Evolutionary conservation across 2,797 vertebrate species (phyloP).

Genomic region (Lithobates sylvaticus): DNA sequence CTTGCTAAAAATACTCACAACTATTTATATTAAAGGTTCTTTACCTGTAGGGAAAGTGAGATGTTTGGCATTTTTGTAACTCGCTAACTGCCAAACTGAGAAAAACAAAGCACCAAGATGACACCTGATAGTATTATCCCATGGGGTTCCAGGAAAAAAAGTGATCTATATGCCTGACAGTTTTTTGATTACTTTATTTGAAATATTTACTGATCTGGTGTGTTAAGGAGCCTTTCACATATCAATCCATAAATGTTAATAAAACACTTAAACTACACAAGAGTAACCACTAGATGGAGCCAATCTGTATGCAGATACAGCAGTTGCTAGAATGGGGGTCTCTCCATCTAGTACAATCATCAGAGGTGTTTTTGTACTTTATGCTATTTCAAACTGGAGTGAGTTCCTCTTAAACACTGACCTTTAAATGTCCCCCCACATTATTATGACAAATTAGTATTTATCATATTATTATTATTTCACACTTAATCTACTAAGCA

Average conservation of each 20-base stretch:
- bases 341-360: background rate
- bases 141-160: no score
- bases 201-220: no score
- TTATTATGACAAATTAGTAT: conserved; percentile 36
- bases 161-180: no score
- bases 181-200: no score
- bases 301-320: conserved; percentile 1
- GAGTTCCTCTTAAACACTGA: no score
- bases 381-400: background rate
- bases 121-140: background rate
- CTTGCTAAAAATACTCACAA: no score
- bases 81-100: background rate
- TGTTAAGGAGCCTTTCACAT: no score
- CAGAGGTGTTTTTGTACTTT: background rate
- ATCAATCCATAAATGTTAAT: no score
- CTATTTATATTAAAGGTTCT: no score
- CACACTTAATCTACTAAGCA: background rate
- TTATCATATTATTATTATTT: background rate
- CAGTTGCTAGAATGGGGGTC: conserved; percentile 3
- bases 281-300: conserved; percentile 36
- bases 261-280: no score
- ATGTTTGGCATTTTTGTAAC: background rate
- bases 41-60: background rate
- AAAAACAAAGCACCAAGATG: background rate
- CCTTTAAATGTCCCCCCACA: background rate